Percentiles rank a stretch among this genome's conserved stretches.
Evolutionary conservation across 1,140 invertebrate genomes (phyloP).

Genomic region (Galendromus occidentalis): DNA sequence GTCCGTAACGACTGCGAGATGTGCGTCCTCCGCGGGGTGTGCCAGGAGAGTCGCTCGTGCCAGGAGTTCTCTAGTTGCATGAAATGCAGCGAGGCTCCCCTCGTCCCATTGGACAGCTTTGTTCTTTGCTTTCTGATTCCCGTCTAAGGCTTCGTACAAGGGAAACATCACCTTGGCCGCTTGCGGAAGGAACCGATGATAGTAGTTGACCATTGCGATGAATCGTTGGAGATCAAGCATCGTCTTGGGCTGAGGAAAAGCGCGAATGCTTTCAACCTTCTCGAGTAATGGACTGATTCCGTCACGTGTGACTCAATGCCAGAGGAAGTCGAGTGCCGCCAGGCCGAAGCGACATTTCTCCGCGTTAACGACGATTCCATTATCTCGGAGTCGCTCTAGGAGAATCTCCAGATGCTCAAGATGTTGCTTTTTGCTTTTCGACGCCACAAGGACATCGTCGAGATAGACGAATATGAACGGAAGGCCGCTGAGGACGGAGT

Average conservation of each 20-base stretch:
- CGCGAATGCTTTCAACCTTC: conserved; percentile 26
- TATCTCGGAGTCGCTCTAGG: no score
- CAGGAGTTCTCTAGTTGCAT: conserved; percentile 24
- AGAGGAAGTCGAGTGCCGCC: conserved; percentile 19
- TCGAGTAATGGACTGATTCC: conserved; percentile 22
- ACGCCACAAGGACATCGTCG: no score
- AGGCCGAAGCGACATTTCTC: no score
- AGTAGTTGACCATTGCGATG: conserved; percentile 27
- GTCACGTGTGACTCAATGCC: conserved; percentile 22
- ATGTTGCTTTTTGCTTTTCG: no score
- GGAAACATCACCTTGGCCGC: conserved; percentile 15
- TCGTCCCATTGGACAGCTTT: conserved; percentile 7
- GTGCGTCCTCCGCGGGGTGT: conserved; percentile 1
- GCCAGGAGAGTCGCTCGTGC: conserved; percentile 13
- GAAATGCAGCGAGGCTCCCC: conserved; percentile 22
- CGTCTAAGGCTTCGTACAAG: neutral
- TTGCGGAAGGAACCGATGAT: conserved; percentile 25
- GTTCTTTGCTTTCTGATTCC: neutral
- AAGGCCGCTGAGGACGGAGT: no score
- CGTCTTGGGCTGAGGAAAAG: no score
- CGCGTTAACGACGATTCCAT: no score
- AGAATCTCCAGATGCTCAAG: no score
- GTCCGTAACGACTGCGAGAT: neutral
- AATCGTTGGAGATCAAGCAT: conserved; percentile 23
- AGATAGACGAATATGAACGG: no score